These are phyloP conservation scores for Theonella swinhoei DNA, from an alignment of 37 sponge, comb jelly and placozoan genomes.

Conservation along the genomic window DNA sequence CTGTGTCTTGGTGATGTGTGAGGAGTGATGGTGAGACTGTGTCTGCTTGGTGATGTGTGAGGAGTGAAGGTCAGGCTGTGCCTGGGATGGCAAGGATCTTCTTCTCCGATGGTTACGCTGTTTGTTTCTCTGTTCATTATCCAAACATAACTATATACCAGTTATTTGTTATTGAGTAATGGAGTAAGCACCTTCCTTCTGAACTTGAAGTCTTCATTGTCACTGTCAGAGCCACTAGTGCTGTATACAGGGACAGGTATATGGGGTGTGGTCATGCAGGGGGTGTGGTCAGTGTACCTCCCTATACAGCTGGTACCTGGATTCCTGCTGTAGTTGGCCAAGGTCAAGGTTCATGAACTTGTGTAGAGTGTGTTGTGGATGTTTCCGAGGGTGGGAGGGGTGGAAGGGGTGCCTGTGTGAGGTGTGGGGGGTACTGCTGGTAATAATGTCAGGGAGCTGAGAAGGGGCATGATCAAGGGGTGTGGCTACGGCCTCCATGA, in stretches of 20 bases:
- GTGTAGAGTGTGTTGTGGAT: not conserved
- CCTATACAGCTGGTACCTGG: constrained; percentile 30
- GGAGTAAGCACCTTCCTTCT: not conserved
- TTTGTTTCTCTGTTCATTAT: not conserved
- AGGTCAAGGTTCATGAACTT: constrained; percentile 30
- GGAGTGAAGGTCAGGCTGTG: too few species aligned
- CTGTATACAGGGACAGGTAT: not conserved
- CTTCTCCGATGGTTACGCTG: not conserved
- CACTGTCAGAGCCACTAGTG: constrained; percentile 72
- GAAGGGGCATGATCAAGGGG: not conserved
- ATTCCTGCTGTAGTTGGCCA: constrained; percentile 27
- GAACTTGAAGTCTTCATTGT: constrained; percentile 31
- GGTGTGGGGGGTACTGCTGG: too few species aligned
- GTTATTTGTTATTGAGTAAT: not conserved
- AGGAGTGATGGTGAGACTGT: not conserved
- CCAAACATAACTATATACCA: not conserved
- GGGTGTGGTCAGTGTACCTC: not conserved
- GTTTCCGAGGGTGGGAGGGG: not conserved
- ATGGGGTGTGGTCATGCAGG: not conserved
- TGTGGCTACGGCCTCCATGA: not conserved
- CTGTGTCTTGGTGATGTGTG: not conserved
- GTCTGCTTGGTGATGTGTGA: not conserved
- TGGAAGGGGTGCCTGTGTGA: not conserved
- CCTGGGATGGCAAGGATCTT: too few species aligned
- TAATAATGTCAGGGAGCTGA: constrained; percentile 9